Conservation (phyloP, 2,797 vertebrate species). For the Muscicapa comitata region DNA sequence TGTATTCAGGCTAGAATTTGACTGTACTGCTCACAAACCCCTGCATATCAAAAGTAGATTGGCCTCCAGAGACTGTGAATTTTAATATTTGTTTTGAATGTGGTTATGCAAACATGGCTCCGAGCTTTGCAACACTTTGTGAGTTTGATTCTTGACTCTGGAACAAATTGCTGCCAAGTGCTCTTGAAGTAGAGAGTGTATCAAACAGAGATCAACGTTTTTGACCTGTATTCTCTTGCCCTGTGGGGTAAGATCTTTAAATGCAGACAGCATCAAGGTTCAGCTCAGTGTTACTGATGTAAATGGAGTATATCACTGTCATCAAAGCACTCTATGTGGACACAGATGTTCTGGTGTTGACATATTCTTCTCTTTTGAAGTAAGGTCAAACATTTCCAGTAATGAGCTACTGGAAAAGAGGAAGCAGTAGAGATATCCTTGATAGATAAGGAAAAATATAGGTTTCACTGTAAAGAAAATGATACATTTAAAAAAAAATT, state of each 20-base stretch:
- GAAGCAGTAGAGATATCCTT: background rate
- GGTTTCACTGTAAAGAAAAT: background rate
- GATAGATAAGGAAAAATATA: background rate
- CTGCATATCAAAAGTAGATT: background rate
- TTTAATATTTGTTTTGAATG: conserved; percentile 42
- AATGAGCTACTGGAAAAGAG: conserved; percentile 24
- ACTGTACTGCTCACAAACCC: background rate
- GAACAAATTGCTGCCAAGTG: conserved; percentile 53
- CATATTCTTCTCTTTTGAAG: conserved; percentile 51
- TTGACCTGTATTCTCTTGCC: conserved; percentile 58
- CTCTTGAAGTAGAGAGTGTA: conserved; percentile 47
- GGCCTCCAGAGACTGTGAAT: conserved; percentile 26
- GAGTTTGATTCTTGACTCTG: conserved; percentile 50
- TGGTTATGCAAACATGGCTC: conserved; percentile 21
- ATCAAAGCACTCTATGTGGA: conserved; percentile 38
- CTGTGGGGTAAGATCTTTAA: conserved; percentile 59
- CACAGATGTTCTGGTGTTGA: conserved; percentile 59
- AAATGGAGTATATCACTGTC: conserved; percentile 57
- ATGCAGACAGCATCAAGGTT: conserved; percentile 55
- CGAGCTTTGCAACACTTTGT: background rate
- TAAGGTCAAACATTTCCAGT: conserved; percentile 40
- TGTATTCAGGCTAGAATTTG: background rate
- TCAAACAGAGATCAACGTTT: conserved; percentile 52
- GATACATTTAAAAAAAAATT: background rate
- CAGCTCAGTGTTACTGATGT: conserved; percentile 45